Percentiles rank a stretch among this genome's conserved stretches.
Conservation (phyloP, 2,888 invertebrate species). For the Hipparchia sbordonii region DNA sequence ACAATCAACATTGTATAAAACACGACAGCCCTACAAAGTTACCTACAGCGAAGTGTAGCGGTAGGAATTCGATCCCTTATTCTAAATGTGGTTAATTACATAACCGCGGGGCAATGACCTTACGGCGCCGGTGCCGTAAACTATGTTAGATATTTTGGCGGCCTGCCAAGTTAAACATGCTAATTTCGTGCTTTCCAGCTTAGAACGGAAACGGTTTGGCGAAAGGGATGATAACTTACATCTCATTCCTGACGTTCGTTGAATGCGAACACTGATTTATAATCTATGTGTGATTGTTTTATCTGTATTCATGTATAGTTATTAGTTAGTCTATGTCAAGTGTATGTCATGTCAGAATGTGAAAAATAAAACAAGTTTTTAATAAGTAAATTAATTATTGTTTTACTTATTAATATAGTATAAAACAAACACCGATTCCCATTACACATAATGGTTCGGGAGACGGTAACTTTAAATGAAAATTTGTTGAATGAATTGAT, state of each 20-base stretch:
- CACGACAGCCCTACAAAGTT: slow-evolving; percentile 25
- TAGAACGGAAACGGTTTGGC: slow-evolving; percentile 14
- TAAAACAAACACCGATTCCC: too few species aligned
- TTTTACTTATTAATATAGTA: too few species aligned
- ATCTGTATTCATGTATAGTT: too few species aligned
- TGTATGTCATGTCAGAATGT: too few species aligned
- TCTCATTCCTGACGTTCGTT: not conserved
- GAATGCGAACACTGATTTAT: too few species aligned
- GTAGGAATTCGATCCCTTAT: slow-evolving; percentile 31
- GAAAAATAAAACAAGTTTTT: too few species aligned
- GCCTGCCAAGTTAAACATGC: slow-evolving; percentile 32
- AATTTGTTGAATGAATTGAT: too few species aligned
- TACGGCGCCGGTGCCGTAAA: slow-evolving; percentile 37
- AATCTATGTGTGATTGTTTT: too few species aligned
- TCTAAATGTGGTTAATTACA: slow-evolving; percentile 38
- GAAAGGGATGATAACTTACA: slow-evolving; percentile 4
- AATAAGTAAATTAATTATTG: too few species aligned
- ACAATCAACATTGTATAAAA: slow-evolving; percentile 12
- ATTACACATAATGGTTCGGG: too few species aligned
- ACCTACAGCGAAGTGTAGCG: slow-evolving; percentile 13
- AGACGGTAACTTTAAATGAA: too few species aligned
- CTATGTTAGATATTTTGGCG: slow-evolving; percentile 30
- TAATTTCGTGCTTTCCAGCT: slow-evolving; percentile 17
- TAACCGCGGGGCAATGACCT: slow-evolving; percentile 39
- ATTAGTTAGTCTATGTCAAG: too few species aligned